A percentile compares a stretch with the other conserved stretches of the same genome.
Evolutionary conservation across 2,888 invertebrate genomes (phyloP).

Genomic region (Aethes cnicana): DNA sequence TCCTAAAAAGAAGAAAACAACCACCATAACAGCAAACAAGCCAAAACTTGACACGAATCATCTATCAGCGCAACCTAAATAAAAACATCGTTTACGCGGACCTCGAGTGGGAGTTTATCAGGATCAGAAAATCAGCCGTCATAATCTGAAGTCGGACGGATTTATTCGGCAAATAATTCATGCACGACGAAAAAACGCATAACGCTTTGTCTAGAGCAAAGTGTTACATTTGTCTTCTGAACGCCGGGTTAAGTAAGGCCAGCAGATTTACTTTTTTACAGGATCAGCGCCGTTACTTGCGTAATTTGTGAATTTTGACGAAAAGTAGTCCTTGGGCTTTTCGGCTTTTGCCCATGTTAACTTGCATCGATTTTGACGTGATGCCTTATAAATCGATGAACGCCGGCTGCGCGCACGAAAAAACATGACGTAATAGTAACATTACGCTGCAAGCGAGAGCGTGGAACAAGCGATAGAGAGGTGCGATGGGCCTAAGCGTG

Average conservation of each 20-base stretch:
- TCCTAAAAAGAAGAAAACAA: background rate
- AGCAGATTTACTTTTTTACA: slow-evolving; percentile 15
- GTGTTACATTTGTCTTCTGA: slow-evolving; percentile 50
- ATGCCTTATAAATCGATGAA: too few species aligned
- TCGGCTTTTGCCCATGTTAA: too few species aligned
- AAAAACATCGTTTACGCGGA: background rate
- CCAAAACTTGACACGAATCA: too few species aligned
- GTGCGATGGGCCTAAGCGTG: too few species aligned
- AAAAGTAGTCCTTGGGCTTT: too few species aligned
- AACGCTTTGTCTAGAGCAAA: slow-evolving; percentile 44
- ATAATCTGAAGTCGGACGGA: slow-evolving; percentile 33
- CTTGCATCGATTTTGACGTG: too few species aligned
- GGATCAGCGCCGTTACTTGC: background rate
- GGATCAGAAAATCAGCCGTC: slow-evolving; percentile 28
- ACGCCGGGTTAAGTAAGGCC: slow-evolving; percentile 22
- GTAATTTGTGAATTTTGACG: too few species aligned
- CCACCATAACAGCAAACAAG: too few species aligned
- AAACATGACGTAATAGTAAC: too few species aligned
- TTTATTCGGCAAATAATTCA: slow-evolving; percentile 42
- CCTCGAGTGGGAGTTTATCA: slow-evolving; percentile 22
- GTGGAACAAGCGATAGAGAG: too few species aligned
- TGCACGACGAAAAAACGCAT: slow-evolving; percentile 40
- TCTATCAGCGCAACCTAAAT: background rate
- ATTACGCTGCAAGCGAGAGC: too few species aligned
- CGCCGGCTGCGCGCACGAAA: too few species aligned